Base-by-base conservation (phyloP, 2,113 vertebrate species). In the Arenaria interpres region DNA sequence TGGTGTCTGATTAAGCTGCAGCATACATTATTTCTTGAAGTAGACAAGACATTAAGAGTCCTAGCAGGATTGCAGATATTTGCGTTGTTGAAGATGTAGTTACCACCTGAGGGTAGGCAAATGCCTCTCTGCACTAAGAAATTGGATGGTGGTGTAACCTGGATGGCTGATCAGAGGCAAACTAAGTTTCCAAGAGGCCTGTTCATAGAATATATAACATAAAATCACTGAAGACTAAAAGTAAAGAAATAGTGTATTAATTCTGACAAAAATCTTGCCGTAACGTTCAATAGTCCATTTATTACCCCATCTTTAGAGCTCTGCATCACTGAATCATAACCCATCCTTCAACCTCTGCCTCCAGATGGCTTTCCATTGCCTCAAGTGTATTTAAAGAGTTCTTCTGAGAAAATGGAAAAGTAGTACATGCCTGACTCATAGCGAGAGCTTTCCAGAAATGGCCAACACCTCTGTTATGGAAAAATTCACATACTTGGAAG, bases 311-410 rank as follows among this genome's bases (percentile, higher is more conserved):
- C 48, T 68, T 84, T 56, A 75, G 73, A 64, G 51, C 43, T 78
- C 89, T 86, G 73, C 84, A 63, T 88, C 87, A 50, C 66, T 69
- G 85, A 89, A 25, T n/a, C 87, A 50, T 53, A 94, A 41, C 24
- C 27, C n/a, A 3, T 79, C 89, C 69, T 96, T 89, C 89, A 91
- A 39, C 39, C 37, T 87, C 93, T 96, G 94, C 91, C 74, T 97
- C 91, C 96, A 96, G 96, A 96, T 96, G 96, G 71, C 74, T 96
- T 97, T 96, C 96, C 85, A 94, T 93, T 96, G 93, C 96, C 93
- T 96, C 96, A 83, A 96, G 81, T 25, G 78, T 57, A 69, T 85
- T 96, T 93, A 85, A 96, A 88, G 88, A 85, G 87, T 43, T 94
- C 84, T 91, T 95, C 93, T 96, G 93, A 96, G 96, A 88, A 95